Percentiles rank a stretch among this genome's conserved stretches.
Conservation (phyloP, 2,888 invertebrate genomes). For the Morpho helenor region DNA sequence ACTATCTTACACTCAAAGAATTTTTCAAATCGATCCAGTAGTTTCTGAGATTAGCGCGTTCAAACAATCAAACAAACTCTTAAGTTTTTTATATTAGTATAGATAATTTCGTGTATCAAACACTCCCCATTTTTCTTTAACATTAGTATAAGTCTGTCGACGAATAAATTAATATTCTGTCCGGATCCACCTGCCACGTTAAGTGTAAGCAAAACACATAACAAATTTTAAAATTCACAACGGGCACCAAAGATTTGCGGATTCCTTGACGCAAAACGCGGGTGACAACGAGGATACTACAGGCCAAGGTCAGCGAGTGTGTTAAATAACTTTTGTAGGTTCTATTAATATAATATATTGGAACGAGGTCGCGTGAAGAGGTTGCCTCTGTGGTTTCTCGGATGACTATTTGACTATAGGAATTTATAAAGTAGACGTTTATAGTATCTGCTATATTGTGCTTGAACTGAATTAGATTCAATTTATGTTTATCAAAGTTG, state of each 20-base stretch:
- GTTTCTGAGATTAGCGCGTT: too few species aligned
- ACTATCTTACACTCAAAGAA: too few species aligned
- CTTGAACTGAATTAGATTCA: too few species aligned
- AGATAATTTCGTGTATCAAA: too few species aligned
- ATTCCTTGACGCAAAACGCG: constrained; percentile 18
- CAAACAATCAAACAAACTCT: too few species aligned
- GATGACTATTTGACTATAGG: constrained; percentile 19
- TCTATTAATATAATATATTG: constrained; percentile 19
- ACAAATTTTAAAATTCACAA: constrained; percentile 17
- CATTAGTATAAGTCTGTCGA: too few species aligned
- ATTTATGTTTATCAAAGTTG: too few species aligned
- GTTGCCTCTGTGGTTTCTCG: constrained; percentile 18
- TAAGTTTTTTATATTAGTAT: too few species aligned
- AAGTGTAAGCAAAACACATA: constrained; percentile 1
- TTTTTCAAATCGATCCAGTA: too few species aligned
- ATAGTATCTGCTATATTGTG: too few species aligned
- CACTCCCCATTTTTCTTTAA: too few species aligned
- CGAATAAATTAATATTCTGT: neutral
- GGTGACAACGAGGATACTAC: constrained; percentile 21
- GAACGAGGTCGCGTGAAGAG: constrained; percentile 23
- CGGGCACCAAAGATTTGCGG: constrained; percentile 11
- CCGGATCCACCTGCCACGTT: neutral
- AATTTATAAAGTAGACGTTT: constrained; percentile 8
- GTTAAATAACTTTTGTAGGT: constrained; percentile 19
- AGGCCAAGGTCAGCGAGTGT: constrained; percentile 28